Conservation (phyloP, 2,888 invertebrate species). For the Zygothrica quintamaculata region DNA sequence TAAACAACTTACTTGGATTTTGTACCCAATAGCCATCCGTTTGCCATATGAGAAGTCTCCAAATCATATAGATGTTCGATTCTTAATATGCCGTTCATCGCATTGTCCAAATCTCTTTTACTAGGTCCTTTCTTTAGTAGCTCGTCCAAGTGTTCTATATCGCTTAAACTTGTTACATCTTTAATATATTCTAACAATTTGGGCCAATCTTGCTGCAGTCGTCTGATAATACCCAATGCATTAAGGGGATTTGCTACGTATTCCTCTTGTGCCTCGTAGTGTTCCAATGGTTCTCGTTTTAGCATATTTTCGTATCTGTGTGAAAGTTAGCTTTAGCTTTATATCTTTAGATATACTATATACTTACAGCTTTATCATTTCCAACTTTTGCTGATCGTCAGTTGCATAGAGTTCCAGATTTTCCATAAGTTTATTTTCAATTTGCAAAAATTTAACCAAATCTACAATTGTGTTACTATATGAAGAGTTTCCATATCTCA, state of each 20-base stretch:
- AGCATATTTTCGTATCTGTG: constrained; percentile 37
- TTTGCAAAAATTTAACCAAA: constrained; percentile 27
- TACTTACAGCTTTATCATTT: constrained; percentile 41
- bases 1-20: constrained; percentile 36
- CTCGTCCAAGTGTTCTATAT: constrained; percentile 17
- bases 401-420: constrained; percentile 9
- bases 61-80: constrained; percentile 44
- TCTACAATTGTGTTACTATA: constrained; percentile 35
- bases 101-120: constrained; percentile 26
- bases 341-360: neutral
- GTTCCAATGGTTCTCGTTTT: neutral
- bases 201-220: constrained; percentile 53
- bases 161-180: neutral
- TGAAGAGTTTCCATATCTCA: neutral
- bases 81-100: constrained; percentile 32
- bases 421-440: constrained; percentile 31
- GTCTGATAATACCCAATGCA: constrained; percentile 36
- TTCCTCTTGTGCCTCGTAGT: constrained; percentile 11
- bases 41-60: constrained; percentile 43
- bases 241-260: constrained; percentile 49
- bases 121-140: constrained; percentile 23
- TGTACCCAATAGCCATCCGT: constrained; percentile 36
- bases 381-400: constrained; percentile 41
- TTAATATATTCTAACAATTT: constrained; percentile 46
- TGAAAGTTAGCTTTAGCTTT: neutral